These are phyloP conservation scores for Lithophane semibrunnea DNA, from an alignment of 2,888 invertebrate genomes.

Conservation along the genomic window DNA sequence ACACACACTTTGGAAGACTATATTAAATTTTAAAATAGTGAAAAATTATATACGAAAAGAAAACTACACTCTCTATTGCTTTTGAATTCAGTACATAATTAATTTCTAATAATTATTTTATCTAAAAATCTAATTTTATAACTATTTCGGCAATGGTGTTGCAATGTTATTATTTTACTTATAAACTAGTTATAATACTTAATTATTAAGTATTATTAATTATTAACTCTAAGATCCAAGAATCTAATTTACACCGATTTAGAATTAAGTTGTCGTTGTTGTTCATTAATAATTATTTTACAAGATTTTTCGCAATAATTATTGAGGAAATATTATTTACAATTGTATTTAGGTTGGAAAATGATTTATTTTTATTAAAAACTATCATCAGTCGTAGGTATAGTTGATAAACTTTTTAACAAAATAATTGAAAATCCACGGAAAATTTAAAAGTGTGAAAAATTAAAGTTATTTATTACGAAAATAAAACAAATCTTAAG, in stretches of 20 bases:
- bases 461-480: slow-evolving; percentile 7
- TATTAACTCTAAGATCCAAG: slow-evolving; percentile 65
- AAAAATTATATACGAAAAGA: slow-evolving; percentile 69
- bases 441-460: slow-evolving; percentile 1
- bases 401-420: slow-evolving; percentile 67
- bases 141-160: slow-evolving; percentile 83
- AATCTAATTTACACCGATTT: slow-evolving; percentile 86
- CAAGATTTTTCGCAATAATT: slow-evolving; percentile 66
- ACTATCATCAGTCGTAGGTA: slow-evolving; percentile 87
- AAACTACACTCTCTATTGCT: slow-evolving; percentile 81
- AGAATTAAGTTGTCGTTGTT: slow-evolving; percentile 90
- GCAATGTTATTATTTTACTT: slow-evolving; percentile 79
- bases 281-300: slow-evolving; percentile 77
- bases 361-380: slow-evolving; percentile 74
- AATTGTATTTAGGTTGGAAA: slow-evolving; percentile 77
- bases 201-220: slow-evolving; percentile 60
- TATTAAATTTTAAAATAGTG: slow-evolving; percentile 79
- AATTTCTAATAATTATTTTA: slow-evolving; percentile 72
- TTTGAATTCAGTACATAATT: slow-evolving; percentile 80
- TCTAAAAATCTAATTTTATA: slow-evolving; percentile 73
- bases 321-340: slow-evolving; percentile 75
- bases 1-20: slow-evolving; percentile 89
- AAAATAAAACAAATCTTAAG: slow-evolving; percentile 21
- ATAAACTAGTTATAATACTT: slow-evolving; percentile 68
- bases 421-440: slow-evolving; percentile 50